Evolutionary conservation across 2,888 invertebrate genomes (phyloP), one percentile per base, ranked within the genome.

Genomic region (Incurvaria masculella): DNA sequence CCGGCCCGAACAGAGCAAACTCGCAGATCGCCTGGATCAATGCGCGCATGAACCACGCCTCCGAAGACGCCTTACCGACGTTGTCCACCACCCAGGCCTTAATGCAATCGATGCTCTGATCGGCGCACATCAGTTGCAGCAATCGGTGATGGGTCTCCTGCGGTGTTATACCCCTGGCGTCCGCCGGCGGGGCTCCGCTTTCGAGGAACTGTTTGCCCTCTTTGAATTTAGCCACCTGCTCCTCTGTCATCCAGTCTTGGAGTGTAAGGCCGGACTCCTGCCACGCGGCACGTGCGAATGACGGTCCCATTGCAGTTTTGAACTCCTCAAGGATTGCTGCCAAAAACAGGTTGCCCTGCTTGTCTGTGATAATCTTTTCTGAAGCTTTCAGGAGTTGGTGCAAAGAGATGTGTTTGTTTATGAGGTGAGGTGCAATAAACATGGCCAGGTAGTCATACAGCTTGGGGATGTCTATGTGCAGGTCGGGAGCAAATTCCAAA

Each of bases 381-480:
- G 65, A 68, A 54, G 69, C 55, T 33, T 61, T 65, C 58, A 70
- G 63, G 49, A 62, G 59, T 57, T 74, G 68, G 50, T 56, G 58
- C 55, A 76, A 62, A 55, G 74, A 71, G 59, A 75, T 65, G 66
- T 70, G 65, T 74, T 75, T 75, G 56, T 72, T 73, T 57, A 74
- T 75, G 54, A 78, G 68, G 52, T 64, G 73, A 11, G 73, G 73
- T 11, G 69, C 62, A 48, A 91, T 72, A 62, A 91, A 81, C 70
- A 89, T 88, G 47, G 87, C 89, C 61, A 92, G 74, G 66, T 89
- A 90, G 51, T 83, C 81, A 85, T 91, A 94, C 51, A 93, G 75
- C 70, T 85, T 88, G 27, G 94, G 94, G 65, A 94, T 86, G 81
- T 95, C 94, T 57, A 93, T 85, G 54, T 82, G 81, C 55, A 91